phyloP scores from a whole-genome alignment of 2,113 vertebrate genomes.

The Macquaria australasica region DNA sequence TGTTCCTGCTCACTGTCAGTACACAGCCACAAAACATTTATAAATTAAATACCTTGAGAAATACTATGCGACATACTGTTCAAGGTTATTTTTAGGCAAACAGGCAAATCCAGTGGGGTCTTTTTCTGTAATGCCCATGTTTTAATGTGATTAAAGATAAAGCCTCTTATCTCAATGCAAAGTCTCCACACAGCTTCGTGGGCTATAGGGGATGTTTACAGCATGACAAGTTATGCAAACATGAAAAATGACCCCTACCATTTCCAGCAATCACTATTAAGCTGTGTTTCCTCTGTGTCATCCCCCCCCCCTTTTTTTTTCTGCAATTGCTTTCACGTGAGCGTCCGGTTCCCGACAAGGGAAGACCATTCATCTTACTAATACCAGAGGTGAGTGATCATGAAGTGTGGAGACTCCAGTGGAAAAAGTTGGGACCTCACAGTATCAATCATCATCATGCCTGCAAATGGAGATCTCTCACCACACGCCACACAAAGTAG shows the following conservation, averaged over 20 bases:
- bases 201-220: slow-evolving; percentile 37
- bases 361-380: slow-evolving; percentile 73
- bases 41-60: slow-evolving; percentile 5
- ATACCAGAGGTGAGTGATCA: slow-evolving; percentile 69
- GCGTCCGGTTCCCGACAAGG: slow-evolving; percentile 54
- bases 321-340: slow-evolving; percentile 35
- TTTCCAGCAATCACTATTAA: slow-evolving; percentile 45
- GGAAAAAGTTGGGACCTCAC: slow-evolving; percentile 54
- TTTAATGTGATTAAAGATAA: slow-evolving; percentile 41
- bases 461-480: slow-evolving; percentile 66
- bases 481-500: slow-evolving; percentile 33
- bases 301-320: background rate
- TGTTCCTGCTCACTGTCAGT: background rate
- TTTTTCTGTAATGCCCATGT: background rate
- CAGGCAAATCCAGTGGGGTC: background rate
- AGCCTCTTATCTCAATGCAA: slow-evolving; percentile 50
- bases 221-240: slow-evolving; percentile 43
- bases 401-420: slow-evolving; percentile 59
- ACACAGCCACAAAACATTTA: background rate
- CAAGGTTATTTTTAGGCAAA: slow-evolving; percentile 14
- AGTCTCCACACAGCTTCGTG: slow-evolving; percentile 16
- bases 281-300: slow-evolving; percentile 23
- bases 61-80: slow-evolving; percentile 1
- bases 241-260: slow-evolving; percentile 54
- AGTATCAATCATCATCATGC: slow-evolving; percentile 75